Percentiles rank a stretch among this genome's conserved stretches.
phyloP scores from a whole-genome alignment of 2,113 vertebrate genomes.

The Hoplias malabaricus region DNA sequence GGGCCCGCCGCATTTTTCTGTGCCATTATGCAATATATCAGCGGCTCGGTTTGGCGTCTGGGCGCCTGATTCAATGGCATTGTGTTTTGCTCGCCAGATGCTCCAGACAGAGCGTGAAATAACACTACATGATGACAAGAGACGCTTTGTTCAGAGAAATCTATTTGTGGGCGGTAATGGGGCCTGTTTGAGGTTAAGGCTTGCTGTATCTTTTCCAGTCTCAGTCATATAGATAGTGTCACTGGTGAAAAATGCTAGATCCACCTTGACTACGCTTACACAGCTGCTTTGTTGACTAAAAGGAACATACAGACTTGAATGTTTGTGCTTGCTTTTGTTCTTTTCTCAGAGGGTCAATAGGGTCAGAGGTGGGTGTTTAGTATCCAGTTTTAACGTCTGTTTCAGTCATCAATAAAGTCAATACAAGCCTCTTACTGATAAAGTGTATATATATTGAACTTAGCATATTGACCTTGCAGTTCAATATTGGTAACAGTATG shows the following conservation, averaged over 20 bases:
- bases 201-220: neutral
- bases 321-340: neutral
- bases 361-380: neutral
- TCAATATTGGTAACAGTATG: too few species aligned
- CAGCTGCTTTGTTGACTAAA: neutral
- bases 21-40: slow-evolving; percentile 67
- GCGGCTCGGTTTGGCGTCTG: slow-evolving; percentile 56
- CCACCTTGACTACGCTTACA: neutral
- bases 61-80: slow-evolving; percentile 63
- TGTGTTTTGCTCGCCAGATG: slow-evolving; percentile 59
- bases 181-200: neutral
- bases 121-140: slow-evolving; percentile 39
- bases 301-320: too few species aligned
- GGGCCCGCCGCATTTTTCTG: slow-evolving; percentile 66
- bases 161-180: slow-evolving; percentile 21
- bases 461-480: too few species aligned
- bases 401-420: neutral
- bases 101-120: slow-evolving; percentile 46
- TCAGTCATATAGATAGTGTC: neutral
- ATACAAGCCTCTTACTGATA: neutral
- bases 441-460: too few species aligned
- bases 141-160: slow-evolving; percentile 28
- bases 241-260: neutral
- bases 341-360: neutral
- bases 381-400: neutral